Conservation (phyloP, 2,797 vertebrate genomes). For the Avahi laniger region DNA sequence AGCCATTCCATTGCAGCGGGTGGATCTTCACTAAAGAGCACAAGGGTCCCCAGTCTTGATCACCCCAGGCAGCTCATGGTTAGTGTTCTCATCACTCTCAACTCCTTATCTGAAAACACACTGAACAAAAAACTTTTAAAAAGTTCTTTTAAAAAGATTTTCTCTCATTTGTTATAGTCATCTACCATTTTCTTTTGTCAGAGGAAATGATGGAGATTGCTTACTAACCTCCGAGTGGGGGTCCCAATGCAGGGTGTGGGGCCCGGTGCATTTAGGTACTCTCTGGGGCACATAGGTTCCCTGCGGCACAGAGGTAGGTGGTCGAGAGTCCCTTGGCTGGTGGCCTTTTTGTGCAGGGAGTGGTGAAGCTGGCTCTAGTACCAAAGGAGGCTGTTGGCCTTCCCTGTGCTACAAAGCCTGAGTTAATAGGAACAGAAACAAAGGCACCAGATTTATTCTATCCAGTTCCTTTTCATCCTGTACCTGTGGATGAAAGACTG, state of each 20-base stretch:
- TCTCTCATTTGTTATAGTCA: neutral
- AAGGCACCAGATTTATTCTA: neutral
- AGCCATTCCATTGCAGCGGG: neutral
- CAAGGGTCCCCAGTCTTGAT: neutral
- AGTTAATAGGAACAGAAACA: neutral
- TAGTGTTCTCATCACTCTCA: neutral
- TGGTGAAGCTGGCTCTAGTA: neutral
- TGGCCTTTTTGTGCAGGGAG: neutral
- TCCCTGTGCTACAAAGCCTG: neutral
- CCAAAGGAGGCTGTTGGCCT: neutral
- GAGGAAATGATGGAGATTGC: neutral
- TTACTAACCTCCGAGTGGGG: accelerated
- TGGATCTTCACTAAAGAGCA: neutral
- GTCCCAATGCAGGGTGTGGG: too few relatives aligned
- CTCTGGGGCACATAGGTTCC: neutral
- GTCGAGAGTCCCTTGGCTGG: neutral
- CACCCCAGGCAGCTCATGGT: neutral
- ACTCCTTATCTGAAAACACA: neutral
- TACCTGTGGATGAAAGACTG: neutral
- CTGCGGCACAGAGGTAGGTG: neutral
- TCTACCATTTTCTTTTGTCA: neutral
- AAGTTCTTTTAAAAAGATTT: neutral
- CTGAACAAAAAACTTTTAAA: neutral
- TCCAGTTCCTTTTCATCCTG: neutral
- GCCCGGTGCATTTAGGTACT: too few relatives aligned